Evolutionary conservation across 2,797 vertebrate genomes (phyloP).

Genomic region (Otus scops): DNA sequence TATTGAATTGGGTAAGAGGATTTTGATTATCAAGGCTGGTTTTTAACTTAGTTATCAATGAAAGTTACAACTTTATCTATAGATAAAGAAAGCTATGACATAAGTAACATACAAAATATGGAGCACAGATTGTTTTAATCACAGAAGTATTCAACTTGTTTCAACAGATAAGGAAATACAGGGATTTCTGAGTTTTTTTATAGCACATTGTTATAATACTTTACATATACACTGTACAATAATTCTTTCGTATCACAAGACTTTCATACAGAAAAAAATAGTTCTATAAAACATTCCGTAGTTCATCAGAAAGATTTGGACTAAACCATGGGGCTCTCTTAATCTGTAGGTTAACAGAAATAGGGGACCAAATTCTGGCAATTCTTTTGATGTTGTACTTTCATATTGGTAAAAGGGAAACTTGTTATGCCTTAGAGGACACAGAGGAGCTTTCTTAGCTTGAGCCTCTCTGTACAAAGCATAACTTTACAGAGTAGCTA

Average conservation of each 20-base stretch:
- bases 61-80: background rate
- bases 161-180: background rate
- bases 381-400: conserved; percentile 41
- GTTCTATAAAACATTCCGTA: conserved; percentile 23
- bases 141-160: background rate
- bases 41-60: background rate
- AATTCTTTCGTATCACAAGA: conserved; percentile 36
- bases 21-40: background rate
- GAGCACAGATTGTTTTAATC: conserved; percentile 36
- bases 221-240: conserved; percentile 67
- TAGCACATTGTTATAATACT: conserved; percentile 53
- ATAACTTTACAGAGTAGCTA: background rate
- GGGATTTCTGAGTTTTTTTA: background rate
- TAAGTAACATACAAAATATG: background rate
- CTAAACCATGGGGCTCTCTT: background rate
- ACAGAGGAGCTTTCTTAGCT: background rate
- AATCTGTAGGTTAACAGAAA: background rate
- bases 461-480: background rate
- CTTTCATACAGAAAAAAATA: conserved; percentile 28
- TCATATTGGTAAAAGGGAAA: background rate
- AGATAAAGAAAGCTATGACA: background rate
- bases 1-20: background rate
- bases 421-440: background rate
- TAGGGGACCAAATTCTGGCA: background rate
- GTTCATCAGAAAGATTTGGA: background rate